Percentiles rank a stretch among this genome's conserved stretches.
These are phyloP conservation scores for Diplodus puntazzo DNA, from an alignment of 2,797 vertebrate species.

Conservation along the genomic window DNA sequence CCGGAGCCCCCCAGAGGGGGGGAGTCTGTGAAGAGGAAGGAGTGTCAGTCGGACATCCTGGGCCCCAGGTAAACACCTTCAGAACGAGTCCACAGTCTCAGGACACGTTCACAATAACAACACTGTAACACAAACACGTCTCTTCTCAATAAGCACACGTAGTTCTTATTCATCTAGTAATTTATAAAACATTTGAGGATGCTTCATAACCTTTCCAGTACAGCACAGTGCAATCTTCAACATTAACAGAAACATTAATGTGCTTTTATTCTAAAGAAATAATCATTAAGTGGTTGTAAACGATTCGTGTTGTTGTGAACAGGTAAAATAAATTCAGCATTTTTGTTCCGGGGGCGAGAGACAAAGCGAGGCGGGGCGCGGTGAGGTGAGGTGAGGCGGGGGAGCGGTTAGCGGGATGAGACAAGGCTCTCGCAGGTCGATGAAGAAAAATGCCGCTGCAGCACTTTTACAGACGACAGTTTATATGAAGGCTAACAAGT, in stretches of 20 bases:
- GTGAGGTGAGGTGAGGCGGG: not conserved
- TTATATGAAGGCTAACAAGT: constrained; percentile 40
- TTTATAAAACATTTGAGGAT: not conserved
- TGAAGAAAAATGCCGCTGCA: constrained; percentile 35
- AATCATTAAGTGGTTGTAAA: not conserved
- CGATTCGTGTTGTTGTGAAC: not conserved
- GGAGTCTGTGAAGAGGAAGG: constrained; percentile 96
- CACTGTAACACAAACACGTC: not conserved
- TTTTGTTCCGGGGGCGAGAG: not conserved
- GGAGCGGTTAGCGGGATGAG: not conserved
- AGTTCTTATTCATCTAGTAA: not conserved
- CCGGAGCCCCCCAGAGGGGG: constrained; percentile 91
- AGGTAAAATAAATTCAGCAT: not conserved
- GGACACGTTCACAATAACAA: not conserved
- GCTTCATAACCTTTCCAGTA: not conserved
- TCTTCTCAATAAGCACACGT: not conserved
- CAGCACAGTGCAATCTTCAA: not conserved
- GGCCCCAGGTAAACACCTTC: constrained; percentile 90
- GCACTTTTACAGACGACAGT: constrained; percentile 41
- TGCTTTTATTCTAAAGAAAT: not conserved
- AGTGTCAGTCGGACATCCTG: constrained; percentile 90
- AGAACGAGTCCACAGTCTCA: not conserved
- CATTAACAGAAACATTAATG: not conserved
- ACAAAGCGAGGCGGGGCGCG: not conserved
- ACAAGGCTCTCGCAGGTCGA: constrained; percentile 19